Evolutionary conservation across 1,140 invertebrate genomes (phyloP), one percentile per base, ranked within the genome.

Genomic region (Bilobella aurantiaca): DNA sequence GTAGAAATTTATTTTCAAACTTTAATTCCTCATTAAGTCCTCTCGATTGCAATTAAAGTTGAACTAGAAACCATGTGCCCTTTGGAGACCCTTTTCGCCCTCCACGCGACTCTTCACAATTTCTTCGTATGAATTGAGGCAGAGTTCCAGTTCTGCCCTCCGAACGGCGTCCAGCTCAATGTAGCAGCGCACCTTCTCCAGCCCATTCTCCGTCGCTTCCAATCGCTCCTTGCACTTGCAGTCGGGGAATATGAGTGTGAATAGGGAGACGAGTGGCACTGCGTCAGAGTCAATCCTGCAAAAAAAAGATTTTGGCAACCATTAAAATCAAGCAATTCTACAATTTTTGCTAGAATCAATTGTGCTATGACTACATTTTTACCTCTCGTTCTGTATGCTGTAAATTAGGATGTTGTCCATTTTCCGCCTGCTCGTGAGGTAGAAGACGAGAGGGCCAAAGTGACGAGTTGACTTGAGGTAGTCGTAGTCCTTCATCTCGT

Each of bases 401-500:
- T 91, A 86, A 16, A 88, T 74, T 28, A 98, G 77, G 0, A 97
- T 78, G 72, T 86, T 84, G 74, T 94, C 88, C 61, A 93, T 86
- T 58, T 84, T 84, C 70, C 86, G 84, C 68, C 87, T 84, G 84
- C 88, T 87, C 3, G 83, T 84, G n/a, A 93, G 82, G 78, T 93
- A 89, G 77, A 97, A 97, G 0, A 84, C 83, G 77, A 99, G 81
- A 0, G 89, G 84, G 2, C 94, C 96, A 80, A 90, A 98, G 80
- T 96, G 93, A 30, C 96, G 82, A 0, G 95, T 98, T 0, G 92
- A 96, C 71, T 87, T 82, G 27, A 98, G 77, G 25, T 78, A 63
- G 57, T 94, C 82, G 77, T 87, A 96, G 37, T 84, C 78, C 58
- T 82, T 81, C 5, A 80, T 79, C 46, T 82, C 77, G 75, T 91